Base-by-base conservation (phyloP, 2,113 vertebrate species). In the Lonchura striata region DNA sequence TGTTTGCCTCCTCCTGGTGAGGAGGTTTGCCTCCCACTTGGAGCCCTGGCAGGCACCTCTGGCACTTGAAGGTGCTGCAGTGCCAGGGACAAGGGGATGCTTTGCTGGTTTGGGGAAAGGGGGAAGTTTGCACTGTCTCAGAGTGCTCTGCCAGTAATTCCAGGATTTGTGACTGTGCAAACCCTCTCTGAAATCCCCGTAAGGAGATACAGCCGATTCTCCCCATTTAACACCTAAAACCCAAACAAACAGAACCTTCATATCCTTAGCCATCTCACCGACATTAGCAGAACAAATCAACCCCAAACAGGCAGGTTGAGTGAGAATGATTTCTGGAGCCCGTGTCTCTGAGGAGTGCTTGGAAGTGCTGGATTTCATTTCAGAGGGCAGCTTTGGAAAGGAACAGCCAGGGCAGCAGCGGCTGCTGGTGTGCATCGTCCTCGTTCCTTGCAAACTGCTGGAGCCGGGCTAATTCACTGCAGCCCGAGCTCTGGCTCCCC, bases 321-420 rank as follows among this genome's bases (percentile, higher is more conserved):
- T 41, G 78, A 92, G 93, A 89, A 30, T 49, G 86, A 64, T 83
- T 95, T 82, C 89, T 95, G 91, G 89, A 85, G 85, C 69, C 71
- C 0, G 1, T 70, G 72, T 93, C 92, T 95, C 92, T 59, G 90
- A 93, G 92, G 85, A 96, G 63, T 70, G 47, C 63, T 91, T 90
- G 85, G 70, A 72, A 88, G 82, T 77, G 93, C 84, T 94, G 93
- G 86, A 90, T 93, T 90, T 94, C 80, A 71, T 76, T 90, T 78
- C 82, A 49, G 76, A 23, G 68, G 37, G 70, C 82, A 83, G 93
- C 79, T 93, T 90, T 94, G 74, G 85, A 90, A 84, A 71, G 57
- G 54, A 97, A 68, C 4, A 2, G 57, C 78, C 41, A 31, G 78
- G 71, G 81, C 33, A 11, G 77, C 80, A 86, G 52, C 5, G 5